A percentile compares a stretch with the other conserved stretches of the same genome.
Conservation (phyloP, 2,113 vertebrate genomes). For the Brachirus orientalis region DNA sequence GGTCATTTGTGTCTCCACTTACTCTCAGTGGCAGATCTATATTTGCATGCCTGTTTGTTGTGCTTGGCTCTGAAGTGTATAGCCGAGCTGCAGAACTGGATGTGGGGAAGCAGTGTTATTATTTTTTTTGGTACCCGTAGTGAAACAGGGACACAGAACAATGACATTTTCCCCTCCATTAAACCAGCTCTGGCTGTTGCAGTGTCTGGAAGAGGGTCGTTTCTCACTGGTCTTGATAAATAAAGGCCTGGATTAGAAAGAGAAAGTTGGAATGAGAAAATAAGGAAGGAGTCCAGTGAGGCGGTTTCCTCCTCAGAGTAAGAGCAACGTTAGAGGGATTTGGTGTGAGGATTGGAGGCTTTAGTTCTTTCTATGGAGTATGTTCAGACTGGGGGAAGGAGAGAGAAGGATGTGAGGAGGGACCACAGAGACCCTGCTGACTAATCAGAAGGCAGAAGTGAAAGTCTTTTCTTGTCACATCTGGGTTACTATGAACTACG, state of each 20-base stretch:
- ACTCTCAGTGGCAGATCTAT: conserved; percentile 60
- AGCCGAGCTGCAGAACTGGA: conserved; percentile 47
- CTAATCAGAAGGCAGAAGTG: conserved; percentile 75
- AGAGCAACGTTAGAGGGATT: conserved; percentile 64
- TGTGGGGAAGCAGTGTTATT: conserved; percentile 29
- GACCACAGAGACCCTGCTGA: conserved; percentile 71
- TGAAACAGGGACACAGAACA: conserved; percentile 75
- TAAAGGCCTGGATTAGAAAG: conserved; percentile 45
- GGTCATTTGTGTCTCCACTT: conserved; percentile 57
- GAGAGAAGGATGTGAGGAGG: conserved; percentile 49
- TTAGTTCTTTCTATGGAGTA: conserved; percentile 64
- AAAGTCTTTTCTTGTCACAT: conserved; percentile 75
- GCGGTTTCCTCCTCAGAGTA: conserved; percentile 36
- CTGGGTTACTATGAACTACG: conserved; percentile 70
- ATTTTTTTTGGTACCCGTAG: conserved; percentile 53
- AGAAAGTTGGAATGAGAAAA: conserved; percentile 46
- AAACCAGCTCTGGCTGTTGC: conserved; percentile 43
- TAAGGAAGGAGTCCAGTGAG: conserved; percentile 23
- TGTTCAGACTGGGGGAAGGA: conserved; percentile 52
- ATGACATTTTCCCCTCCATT: conserved; percentile 76
- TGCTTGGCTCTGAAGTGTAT: conserved; percentile 60
- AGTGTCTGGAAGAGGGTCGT: conserved; percentile 51
- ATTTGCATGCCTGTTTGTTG: conserved; percentile 59
- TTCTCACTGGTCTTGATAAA: conserved; percentile 42
- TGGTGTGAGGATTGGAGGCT: conserved; percentile 66